A percentile compares a stretch with the other conserved stretches of the same genome.
Evolutionary conservation across 2,797 vertebrate species (phyloP).

Genomic region (Characodon lateralis): DNA sequence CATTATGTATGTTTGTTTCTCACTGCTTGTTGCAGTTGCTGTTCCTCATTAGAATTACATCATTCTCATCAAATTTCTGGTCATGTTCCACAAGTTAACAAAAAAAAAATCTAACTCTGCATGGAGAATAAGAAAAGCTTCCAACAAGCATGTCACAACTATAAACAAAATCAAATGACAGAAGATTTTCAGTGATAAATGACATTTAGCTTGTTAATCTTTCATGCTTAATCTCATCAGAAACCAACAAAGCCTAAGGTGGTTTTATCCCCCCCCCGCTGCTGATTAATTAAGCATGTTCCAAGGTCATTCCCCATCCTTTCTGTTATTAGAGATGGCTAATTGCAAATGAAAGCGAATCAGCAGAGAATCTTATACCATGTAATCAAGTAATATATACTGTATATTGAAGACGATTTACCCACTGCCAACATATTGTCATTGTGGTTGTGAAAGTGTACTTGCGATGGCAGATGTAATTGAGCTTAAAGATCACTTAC

Average conservation of each 20-base stretch:
- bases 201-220: conserved; percentile 14
- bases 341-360: conserved; percentile 33
- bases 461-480: conserved; percentile 12
- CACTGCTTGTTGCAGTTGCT: not conserved
- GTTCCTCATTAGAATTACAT: not conserved
- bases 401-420: not conserved
- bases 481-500: conserved; percentile 2
- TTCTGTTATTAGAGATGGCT: conserved; percentile 18
- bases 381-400: conserved; percentile 17
- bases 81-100: conserved; percentile 1
- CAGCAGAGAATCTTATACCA: conserved; percentile 15
- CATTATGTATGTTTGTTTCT: not conserved
- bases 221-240: conserved; percentile 9
- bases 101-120: not conserved
- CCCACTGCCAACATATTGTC: not conserved
- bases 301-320: conserved; percentile 16
- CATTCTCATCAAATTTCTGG: not conserved
- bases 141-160: not conserved
- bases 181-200: conserved; percentile 14
- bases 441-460: conserved; percentile 2
- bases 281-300: conserved; percentile 22
- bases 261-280: conserved; percentile 6
- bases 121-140: not conserved
- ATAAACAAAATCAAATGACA: conserved; percentile 1
- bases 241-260: conserved; percentile 25